Base-by-base conservation (phyloP, 2,113 vertebrate species). In the Glareola pratincola region DNA sequence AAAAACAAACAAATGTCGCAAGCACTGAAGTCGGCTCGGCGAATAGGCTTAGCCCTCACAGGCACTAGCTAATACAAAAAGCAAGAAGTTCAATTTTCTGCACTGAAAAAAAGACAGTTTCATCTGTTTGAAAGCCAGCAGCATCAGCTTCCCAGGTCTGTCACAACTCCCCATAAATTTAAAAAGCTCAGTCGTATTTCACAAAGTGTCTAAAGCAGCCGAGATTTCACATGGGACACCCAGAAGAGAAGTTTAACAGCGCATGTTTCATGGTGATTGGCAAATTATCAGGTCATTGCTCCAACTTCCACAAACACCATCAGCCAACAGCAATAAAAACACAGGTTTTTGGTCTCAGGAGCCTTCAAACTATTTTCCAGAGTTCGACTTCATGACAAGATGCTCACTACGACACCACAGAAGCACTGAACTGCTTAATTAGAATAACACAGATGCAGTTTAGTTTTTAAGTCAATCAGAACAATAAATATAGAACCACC, bases 231-330 rank as follows among this genome's bases (percentile, higher is more conserved):
- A 36, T 29, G 97, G 92, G 92, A 94, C 80, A 74, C 30, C 41
- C 59, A 14, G 85, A 76, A 79, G 72, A 90, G 78, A 74, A 91
- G 57, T 92, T 90, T 86, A 92, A 80, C 90, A 87, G 88, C 2
- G 10, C 90, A 51, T 92, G 92, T 96, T 96, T 95, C 93, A 86
- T 82, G 90, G 94, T 90, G 96, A 97, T 90, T 96, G 96, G 95
- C 95, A 96, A 97, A 97, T 98, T 96, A 96, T 97, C 96, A 97
- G 96, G 96, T 94, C 84, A 72, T 88, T 90, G 85, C 95, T 97
- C 90, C 95, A 95, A 95, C 89, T 94, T 96, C 96, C 95, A 96
- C 94, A 96, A 90, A 92, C 79, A 88, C 50, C 94, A 95, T 51
- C 97, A 94, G 97, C 97, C 96, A 97, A 94, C 76, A 92, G 88